phyloP scores from a whole-genome alignment of 2,797 vertebrate species.

The Pristis pectinata region DNA sequence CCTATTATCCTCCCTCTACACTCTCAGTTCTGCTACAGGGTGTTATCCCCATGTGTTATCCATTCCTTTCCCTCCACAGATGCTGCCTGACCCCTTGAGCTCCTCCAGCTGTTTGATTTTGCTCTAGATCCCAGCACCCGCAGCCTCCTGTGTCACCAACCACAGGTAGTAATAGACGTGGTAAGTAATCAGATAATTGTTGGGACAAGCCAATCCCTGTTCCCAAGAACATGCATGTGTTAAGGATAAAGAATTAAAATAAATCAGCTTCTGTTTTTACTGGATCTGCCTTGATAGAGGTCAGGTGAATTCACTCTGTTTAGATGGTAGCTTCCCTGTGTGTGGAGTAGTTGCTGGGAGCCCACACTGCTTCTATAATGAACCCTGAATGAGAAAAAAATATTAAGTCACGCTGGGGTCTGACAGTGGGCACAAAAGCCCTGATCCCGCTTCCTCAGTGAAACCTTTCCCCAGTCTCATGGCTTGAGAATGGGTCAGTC shows the following conservation, averaged over 20 bases:
- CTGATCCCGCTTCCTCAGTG: not conserved
- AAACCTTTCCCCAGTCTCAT: not conserved
- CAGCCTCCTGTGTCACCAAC: not conserved
- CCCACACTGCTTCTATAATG: not conserved
- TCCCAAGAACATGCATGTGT: not conserved
- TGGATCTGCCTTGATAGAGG: not conserved
- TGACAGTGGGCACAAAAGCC: not conserved
- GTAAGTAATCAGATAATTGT: not conserved
- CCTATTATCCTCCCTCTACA: too few relatives aligned
- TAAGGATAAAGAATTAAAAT: not conserved
- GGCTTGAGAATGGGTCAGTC: conserved; percentile 16
- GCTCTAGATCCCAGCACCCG: too few relatives aligned
- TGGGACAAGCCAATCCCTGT: not conserved
- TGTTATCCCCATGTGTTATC: too few relatives aligned
- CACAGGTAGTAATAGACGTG: not conserved
- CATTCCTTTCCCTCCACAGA: too few relatives aligned
- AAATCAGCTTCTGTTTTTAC: not conserved
- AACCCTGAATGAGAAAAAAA: not conserved
- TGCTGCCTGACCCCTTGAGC: too few relatives aligned
- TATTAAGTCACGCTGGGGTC: not conserved
- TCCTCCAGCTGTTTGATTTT: too few relatives aligned
- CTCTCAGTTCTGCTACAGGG: too few relatives aligned
- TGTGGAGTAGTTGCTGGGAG: not conserved
- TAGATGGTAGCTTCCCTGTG: not conserved
- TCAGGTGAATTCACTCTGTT: not conserved